Evolutionary conservation across 2,113 vertebrate genomes (phyloP).

Genomic region (Fulmarus glacialis): DNA sequence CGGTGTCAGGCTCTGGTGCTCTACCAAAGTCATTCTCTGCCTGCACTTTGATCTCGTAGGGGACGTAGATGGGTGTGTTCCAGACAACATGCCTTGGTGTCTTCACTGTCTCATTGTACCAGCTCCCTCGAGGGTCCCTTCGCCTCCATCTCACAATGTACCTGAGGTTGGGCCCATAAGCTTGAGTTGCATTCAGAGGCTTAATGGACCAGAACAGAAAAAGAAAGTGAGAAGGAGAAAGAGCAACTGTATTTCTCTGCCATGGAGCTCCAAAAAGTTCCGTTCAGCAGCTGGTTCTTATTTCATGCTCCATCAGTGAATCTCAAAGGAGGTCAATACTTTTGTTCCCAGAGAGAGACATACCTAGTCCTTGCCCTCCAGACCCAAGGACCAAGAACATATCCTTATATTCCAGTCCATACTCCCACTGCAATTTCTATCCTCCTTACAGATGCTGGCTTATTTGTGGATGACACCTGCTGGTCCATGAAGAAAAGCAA

Average conservation of each 20-base stretch:
- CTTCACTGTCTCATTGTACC: constrained; percentile 83
- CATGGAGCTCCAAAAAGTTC: not conserved
- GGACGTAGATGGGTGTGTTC: constrained; percentile 87
- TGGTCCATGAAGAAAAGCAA: not conserved
- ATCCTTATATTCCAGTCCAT: not conserved
- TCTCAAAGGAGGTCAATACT: not conserved
- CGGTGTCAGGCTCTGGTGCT: constrained; percentile 84
- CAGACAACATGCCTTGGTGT: constrained; percentile 78
- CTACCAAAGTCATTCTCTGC: constrained; percentile 89
- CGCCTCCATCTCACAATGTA: constrained; percentile 89
- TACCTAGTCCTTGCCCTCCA: not conserved
- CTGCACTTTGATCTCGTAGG: constrained; percentile 94
- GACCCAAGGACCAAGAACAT: not conserved
- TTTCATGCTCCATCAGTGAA: not conserved
- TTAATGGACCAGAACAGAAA: constrained; percentile 9
- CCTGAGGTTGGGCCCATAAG: constrained; percentile 86
- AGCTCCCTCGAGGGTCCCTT: constrained; percentile 81
- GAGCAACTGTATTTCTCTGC: not conserved
- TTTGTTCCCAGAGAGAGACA: not conserved
- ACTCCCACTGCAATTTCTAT: rapidly evolving
- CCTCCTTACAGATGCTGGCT: not conserved
- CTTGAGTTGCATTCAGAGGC: constrained; percentile 85
- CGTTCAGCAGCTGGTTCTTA: not conserved
- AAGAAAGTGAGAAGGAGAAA: not conserved
- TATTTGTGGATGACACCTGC: constrained; percentile 28